A percentile compares a stretch with the other conserved stretches of the same genome.
Conservation (phyloP, 2,113 vertebrate genomes). For the Grammomys surdaster region DNA sequence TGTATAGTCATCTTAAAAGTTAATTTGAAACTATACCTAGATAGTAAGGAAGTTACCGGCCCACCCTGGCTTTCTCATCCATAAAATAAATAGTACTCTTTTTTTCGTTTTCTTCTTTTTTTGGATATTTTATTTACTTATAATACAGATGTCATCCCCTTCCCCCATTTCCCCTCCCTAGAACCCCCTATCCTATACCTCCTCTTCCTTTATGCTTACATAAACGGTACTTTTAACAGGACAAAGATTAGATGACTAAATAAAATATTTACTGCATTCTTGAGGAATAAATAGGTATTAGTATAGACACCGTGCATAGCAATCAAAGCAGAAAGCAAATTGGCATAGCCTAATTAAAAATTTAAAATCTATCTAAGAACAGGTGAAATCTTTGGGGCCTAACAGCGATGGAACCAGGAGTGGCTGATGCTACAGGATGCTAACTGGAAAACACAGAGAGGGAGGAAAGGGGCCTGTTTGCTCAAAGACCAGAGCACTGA, state of each 20-base stretch:
- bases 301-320: neutral
- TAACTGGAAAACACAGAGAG: neutral
- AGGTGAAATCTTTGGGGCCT: neutral
- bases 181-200: too few relatives aligned
- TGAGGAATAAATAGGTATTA: neutral
- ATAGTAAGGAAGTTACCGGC: neutral
- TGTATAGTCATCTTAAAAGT: slow-evolving; percentile 13
- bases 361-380: neutral
- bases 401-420: neutral
- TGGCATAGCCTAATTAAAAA: neutral
- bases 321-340: neutral
- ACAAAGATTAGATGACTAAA: slow-evolving; percentile 11
- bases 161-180: too few relatives aligned
- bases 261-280: neutral
- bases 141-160: too few relatives aligned
- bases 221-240: neutral
- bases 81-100: neutral
- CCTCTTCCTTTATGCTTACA: neutral
- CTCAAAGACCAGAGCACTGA: neutral
- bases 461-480: neutral
- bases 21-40: neutral
- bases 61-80: neutral
- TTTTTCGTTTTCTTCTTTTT: too few relatives aligned
- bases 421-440: neutral
- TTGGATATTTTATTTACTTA: too few relatives aligned